phyloP scores from a whole-genome alignment of 2,797 vertebrate species.

The Ceyx erithaca region DNA sequence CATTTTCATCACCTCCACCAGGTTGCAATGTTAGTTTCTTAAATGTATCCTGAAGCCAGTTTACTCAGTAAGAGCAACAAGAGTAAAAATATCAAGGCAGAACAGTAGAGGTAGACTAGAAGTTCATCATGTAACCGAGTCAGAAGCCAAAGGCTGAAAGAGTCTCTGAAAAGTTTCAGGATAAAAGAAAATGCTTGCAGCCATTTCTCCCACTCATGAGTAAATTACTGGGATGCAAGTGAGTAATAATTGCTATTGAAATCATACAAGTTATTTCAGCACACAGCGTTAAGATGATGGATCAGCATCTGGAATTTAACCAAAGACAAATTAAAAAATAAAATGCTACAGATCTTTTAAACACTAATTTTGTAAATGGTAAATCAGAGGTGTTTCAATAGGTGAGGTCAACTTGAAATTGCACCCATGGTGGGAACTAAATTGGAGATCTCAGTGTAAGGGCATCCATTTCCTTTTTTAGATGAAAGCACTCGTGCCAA shows the following conservation, averaged over 20 bases:
- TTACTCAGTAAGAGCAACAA: background rate
- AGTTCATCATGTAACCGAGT: background rate
- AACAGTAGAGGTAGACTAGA: background rate
- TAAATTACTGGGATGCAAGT: background rate
- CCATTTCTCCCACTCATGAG: background rate
- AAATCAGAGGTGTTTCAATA: background rate
- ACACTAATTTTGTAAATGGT: background rate
- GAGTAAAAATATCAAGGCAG: conserved; percentile 1
- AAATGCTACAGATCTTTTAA: background rate
- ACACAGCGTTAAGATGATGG: background rate
- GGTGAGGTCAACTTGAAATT: background rate
- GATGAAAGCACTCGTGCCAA: background rate
- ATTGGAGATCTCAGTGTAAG: background rate
- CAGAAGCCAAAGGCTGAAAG: background rate
- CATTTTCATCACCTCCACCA: background rate
- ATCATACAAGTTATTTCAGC: background rate
- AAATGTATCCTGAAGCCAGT: background rate
- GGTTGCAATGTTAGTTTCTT: background rate
- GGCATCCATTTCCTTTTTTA: background rate
- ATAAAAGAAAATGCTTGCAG: conserved; percentile 15
- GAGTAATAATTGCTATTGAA: conserved; percentile 29
- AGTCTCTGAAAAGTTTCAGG: background rate
- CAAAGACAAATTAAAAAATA: background rate
- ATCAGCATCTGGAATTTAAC: conserved; percentile 8
- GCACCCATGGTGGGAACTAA: background rate